These are phyloP conservation scores for Acrobeloides nanus DNA, from an alignment of 2,888 invertebrate genomes.

Conservation along the genomic window DNA sequence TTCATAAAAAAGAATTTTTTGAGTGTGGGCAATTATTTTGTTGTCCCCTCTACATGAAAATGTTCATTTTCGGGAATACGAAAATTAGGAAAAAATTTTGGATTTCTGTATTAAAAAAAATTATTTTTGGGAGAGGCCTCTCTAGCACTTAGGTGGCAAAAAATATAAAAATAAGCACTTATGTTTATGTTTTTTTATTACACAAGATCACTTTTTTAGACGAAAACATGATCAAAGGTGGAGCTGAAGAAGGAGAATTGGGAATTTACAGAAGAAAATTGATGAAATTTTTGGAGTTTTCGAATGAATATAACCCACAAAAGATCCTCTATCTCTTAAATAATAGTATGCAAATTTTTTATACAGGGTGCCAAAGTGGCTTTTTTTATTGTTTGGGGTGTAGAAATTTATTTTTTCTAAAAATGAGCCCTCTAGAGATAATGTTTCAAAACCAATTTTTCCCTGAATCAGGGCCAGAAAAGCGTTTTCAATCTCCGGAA, in stretches of 20 bases:
- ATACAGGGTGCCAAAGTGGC: neutral
- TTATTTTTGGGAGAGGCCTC: too few relatives aligned
- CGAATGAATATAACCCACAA: conserved; percentile 38
- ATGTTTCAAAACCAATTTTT: too few relatives aligned
- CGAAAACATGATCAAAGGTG: conserved; percentile 54
- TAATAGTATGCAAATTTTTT: conserved; percentile 20
- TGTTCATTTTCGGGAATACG: too few relatives aligned
- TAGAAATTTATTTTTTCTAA: too few relatives aligned
- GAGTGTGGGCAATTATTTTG: too few relatives aligned
- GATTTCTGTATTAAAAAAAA: neutral
- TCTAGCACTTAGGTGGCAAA: too few relatives aligned
- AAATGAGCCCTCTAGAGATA: too few relatives aligned
- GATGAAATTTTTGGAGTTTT: conserved; percentile 35
- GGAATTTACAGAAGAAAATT: conserved; percentile 64
- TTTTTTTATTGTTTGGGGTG: conserved; percentile 9
- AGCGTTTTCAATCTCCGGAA: too few relatives aligned
- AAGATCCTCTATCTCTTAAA: conserved; percentile 37
- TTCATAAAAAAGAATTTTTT: neutral
- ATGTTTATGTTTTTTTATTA: neutral
- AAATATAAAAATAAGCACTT: conserved; percentile 2
- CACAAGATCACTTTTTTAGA: conserved; percentile 40
- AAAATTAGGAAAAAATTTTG: neutral
- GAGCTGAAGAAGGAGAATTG: conserved; percentile 58
- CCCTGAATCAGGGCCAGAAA: too few relatives aligned
- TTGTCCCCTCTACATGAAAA: too few relatives aligned